phyloP scores from a whole-genome alignment of 2,888 invertebrate species.

The Teinopalpus imperialis region DNA sequence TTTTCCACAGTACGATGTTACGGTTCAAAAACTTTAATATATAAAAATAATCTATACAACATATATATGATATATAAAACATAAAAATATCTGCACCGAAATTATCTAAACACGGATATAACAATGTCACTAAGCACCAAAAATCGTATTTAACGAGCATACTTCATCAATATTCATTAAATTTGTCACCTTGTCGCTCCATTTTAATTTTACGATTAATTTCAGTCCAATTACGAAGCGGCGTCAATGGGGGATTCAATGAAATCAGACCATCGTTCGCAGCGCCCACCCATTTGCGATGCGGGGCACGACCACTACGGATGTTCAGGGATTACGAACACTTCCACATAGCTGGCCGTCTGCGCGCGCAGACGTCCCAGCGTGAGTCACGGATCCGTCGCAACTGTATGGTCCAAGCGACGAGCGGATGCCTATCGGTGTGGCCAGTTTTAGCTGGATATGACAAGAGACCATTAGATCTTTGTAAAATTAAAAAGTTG shows the following conservation, averaged over 20 bases:
- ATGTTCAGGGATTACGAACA: constrained; percentile 16
- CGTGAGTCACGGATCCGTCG: constrained; percentile 34
- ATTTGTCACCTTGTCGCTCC: background rate
- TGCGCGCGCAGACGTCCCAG: constrained; percentile 37
- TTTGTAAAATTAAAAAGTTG: too few species aligned
- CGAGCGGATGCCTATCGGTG: constrained; percentile 9
- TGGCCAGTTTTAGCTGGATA: too few species aligned
- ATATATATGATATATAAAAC: too few species aligned
- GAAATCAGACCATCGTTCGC: background rate
- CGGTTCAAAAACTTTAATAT: too few species aligned
- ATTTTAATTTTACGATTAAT: background rate
- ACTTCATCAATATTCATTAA: background rate
- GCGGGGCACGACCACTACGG: constrained; percentile 17
- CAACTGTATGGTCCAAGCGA: constrained; percentile 7
- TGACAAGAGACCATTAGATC: too few species aligned
- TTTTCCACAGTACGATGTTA: too few species aligned
- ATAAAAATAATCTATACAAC: too few species aligned
- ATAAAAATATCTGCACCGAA: too few species aligned
- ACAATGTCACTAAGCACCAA: too few species aligned
- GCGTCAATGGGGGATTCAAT: background rate
- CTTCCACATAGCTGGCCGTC: constrained; percentile 34
- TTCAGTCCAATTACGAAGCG: background rate
- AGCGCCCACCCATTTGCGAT: constrained; percentile 12
- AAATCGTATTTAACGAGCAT: too few species aligned
- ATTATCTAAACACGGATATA: too few species aligned